These are phyloP conservation scores for Leptothorax acervorum DNA, from an alignment of 2,888 invertebrate species.

Conservation along the genomic window DNA sequence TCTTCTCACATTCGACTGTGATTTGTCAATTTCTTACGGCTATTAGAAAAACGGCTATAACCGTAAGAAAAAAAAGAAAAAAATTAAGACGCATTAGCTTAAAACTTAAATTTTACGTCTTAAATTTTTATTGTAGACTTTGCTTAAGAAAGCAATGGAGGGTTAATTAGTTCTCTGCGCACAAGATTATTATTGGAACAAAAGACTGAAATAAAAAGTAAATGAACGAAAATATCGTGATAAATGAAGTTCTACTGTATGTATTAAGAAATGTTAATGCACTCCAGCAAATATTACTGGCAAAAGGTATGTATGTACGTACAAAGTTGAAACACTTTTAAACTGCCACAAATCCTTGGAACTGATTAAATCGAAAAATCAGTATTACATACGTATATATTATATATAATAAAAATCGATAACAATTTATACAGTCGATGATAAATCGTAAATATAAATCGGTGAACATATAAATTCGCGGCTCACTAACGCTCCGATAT, in stretches of 20 bases:
- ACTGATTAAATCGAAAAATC: slow-evolving; percentile 30
- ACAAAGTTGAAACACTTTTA: slow-evolving; percentile 1
- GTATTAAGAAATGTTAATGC: slow-evolving; percentile 9
- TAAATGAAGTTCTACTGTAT: slow-evolving; percentile 27
- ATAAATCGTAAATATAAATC: background rate
- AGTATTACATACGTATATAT: slow-evolving; percentile 32
- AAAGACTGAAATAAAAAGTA: background rate
- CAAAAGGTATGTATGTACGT: slow-evolving; percentile 19
- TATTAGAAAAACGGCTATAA: too few relatives aligned
- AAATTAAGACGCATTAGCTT: too few relatives aligned
- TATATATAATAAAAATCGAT: slow-evolving; percentile 22
- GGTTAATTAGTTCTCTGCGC: background rate
- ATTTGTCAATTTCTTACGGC: too few relatives aligned
- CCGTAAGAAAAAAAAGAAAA: too few relatives aligned
- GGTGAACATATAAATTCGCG: slow-evolving; percentile 16
- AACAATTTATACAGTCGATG: slow-evolving; percentile 5
- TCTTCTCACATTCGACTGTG: too few relatives aligned
- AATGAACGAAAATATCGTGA: slow-evolving; percentile 3
- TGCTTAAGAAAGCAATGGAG: too few relatives aligned
- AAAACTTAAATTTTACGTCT: too few relatives aligned
- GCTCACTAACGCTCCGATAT: background rate
- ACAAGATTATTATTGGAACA: background rate
- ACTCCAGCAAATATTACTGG: background rate
- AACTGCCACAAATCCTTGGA: slow-evolving; percentile 27
- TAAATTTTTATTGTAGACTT: too few relatives aligned